Conservation (phyloP, 2,797 vertebrate species). For the Micrastur ruficollis region DNA sequence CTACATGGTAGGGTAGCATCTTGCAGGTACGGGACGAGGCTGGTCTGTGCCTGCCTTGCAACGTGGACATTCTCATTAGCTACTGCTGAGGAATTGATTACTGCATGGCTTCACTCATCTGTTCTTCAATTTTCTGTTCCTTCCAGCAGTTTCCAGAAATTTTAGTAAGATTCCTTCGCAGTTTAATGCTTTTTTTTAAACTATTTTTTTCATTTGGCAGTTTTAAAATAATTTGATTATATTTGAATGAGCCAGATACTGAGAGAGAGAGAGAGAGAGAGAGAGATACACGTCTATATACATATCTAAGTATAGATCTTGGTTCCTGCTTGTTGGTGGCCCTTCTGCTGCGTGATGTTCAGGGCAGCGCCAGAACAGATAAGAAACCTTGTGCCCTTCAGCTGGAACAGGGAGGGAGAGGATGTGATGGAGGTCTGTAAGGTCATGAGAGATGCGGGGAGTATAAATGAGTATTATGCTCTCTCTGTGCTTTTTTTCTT, state of each 20-base stretch:
- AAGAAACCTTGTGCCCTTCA: not conserved
- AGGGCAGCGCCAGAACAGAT: not conserved
- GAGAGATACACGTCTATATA: too few species aligned
- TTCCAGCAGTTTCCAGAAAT: not conserved
- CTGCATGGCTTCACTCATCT: not conserved
- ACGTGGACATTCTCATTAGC: accelerated
- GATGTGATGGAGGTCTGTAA: accelerated
- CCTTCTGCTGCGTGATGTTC: not conserved
- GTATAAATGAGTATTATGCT: accelerated
- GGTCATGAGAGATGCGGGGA: not conserved
- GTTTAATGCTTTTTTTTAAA: not conserved
- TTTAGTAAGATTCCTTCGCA: not conserved
- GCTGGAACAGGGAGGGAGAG: not conserved
- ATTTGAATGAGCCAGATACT: not conserved
- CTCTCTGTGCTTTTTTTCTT: not conserved
- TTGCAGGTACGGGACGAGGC: not conserved
- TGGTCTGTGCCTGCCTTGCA: not conserved
- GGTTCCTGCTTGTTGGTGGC: too few species aligned
- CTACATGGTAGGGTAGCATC: accelerated
- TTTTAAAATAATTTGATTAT: not conserved
- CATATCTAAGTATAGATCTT: not conserved
- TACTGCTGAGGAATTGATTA: not conserved
- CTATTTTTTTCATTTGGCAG: not conserved
- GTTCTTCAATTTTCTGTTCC: not conserved
- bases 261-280: too few species aligned